Conservation (phyloP, 1,140 invertebrate species). For the Aethina tumida region DNA sequence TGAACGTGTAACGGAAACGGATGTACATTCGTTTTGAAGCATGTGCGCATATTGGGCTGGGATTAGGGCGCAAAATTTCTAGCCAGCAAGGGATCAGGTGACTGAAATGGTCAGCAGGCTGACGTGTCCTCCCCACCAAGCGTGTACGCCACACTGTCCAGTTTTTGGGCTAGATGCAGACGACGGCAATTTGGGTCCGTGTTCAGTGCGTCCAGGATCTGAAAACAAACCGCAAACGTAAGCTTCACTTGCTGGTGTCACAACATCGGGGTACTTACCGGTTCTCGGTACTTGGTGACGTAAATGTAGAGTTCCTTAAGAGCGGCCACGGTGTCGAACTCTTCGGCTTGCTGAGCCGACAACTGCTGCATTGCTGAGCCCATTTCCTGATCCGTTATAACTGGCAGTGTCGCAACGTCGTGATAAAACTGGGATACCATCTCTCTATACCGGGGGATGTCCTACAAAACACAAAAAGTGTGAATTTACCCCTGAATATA, state of each 20-base stretch:
- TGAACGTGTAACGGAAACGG: no score
- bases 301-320: slow-evolving; percentile 91
- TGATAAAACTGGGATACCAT: slow-evolving; percentile 82
- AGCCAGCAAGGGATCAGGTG: slow-evolving; percentile 40
- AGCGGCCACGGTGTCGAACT: slow-evolving; percentile 83
- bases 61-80: slow-evolving; percentile 31
- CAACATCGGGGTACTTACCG: slow-evolving; percentile 50
- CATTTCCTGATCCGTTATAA: slow-evolving; percentile 87
- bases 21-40: no score
- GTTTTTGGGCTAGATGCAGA: slow-evolving; percentile 76
- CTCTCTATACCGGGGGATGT: slow-evolving; percentile 80
- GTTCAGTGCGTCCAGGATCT: slow-evolving; percentile 76
- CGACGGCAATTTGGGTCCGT: slow-evolving; percentile 71
- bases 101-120: slow-evolving; percentile 43
- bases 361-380: slow-evolving; percentile 85
- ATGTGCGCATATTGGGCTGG: slow-evolving; percentile 26
- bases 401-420: slow-evolving; percentile 72
- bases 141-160: slow-evolving; percentile 83
- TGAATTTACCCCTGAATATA: no score
- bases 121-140: slow-evolving; percentile 66
- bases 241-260: neutral
- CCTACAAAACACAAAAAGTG: slow-evolving; percentile 34
- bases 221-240: slow-evolving; percentile 17
- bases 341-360: slow-evolving; percentile 74
- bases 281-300: slow-evolving; percentile 85